These are phyloP conservation scores for Onchidella celtica DNA, from an alignment of 2,888 invertebrate genomes.

Conservation along the genomic window DNA sequence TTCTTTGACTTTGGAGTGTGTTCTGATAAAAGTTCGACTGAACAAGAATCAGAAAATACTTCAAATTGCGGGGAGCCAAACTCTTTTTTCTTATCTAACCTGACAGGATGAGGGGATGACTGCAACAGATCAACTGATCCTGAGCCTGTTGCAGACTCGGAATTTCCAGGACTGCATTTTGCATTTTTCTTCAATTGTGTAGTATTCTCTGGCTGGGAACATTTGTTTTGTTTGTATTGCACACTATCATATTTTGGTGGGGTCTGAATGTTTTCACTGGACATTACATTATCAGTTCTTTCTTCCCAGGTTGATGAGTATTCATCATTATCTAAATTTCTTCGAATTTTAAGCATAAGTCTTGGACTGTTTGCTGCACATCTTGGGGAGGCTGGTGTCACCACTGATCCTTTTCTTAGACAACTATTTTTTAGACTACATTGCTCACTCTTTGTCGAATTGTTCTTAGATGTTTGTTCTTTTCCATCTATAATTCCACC, in stretches of 20 bases:
- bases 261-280: too few species aligned
- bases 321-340: conserved; percentile 5
- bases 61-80: background rate
- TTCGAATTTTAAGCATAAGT: conserved; percentile 18
- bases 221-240: too few species aligned
- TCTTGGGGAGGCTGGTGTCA: too few species aligned
- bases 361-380: conserved; percentile 37
- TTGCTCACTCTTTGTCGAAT: too few species aligned
- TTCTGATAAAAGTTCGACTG: background rate
- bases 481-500: too few species aligned
- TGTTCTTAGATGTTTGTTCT: too few species aligned
- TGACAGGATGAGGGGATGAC: conserved; percentile 26
- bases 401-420: too few species aligned
- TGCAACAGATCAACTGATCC: background rate
- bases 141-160: background rate
- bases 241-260: too few species aligned
- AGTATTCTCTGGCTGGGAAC: too few species aligned
- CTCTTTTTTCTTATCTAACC: background rate
- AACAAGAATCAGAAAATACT: background rate
- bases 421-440: too few species aligned
- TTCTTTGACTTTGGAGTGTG: background rate
- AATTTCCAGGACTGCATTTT: background rate
- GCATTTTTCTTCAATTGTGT: background rate
- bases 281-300: background rate
- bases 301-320: conserved; percentile 38